Evolutionary conservation across 2,888 invertebrate species (phyloP), one percentile per base, ranked within the genome.

Genomic region (Schrankia costaestrigalis): DNA sequence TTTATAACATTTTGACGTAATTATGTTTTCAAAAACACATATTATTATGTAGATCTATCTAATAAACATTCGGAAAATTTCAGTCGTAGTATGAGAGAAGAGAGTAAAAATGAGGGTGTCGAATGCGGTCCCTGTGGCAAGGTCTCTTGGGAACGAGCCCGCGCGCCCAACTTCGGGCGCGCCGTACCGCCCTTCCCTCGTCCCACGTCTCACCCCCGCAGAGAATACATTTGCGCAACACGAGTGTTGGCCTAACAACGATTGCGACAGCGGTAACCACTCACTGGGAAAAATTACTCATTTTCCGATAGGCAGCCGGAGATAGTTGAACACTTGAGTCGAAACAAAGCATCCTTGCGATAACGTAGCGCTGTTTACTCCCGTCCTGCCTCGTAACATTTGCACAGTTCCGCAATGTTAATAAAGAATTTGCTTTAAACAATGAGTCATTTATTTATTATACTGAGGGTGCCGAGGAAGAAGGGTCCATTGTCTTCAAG

Each of bases 161-260:
- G 85, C 82, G 85, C 84, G 86, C 86, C 86, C 84, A 86, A 85
- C 85, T 86, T 85, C 84, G 76, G 78, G 82, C 57, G 51, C 52
- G 41, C 41, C 41, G 28, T 33, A 26, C 57, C 38, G 32, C 36
- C 13, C 35, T 24, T 65, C 65, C 56, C 68, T 65, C 64, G 51
- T 57, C 44, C 52, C 61, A 46, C 58, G 68, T 58, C 63, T 64
- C 68, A 62, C 77, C 73, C 75, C 85, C 82, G 74, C 71, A 62
- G 82, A 84, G 86, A 85, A 84, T 85, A 87, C 86, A 86, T 86
- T 86, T 85, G 85, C 86, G 86, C 85, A 80, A 82, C 81, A 82
- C 78, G 79, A 78, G 83, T 74, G 80, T 72, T 81, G 79, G 74
- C 77, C 82, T 80, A 81, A 83, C 85, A 83, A 76, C 81, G 75